Percentiles rank a stretch among this genome's conserved stretches.
These are phyloP conservation scores for Solenodon paradoxus DNA, from an alignment of 2,113 vertebrate genomes.

Conservation along the genomic window DNA sequence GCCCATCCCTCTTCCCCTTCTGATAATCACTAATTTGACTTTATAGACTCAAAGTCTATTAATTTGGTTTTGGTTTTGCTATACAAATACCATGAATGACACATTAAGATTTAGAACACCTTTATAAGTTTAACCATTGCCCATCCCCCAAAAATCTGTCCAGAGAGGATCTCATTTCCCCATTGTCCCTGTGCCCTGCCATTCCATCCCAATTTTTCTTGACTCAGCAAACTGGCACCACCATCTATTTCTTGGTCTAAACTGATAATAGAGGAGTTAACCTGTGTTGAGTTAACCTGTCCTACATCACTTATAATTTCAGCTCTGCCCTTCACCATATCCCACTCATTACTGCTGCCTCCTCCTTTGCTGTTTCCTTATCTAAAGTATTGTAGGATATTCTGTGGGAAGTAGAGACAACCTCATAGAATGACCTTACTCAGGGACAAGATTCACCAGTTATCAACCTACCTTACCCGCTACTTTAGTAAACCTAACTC, in stretches of 20 bases:
- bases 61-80: no score
- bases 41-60: no score
- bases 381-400: not conserved
- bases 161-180: not conserved
- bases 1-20: no score
- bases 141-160: not conserved
- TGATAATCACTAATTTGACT: no score
- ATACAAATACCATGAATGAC: no score
- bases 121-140: no score
- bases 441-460: not conserved
- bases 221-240: not conserved
- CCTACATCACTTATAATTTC: not conserved
- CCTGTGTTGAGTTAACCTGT: not conserved
- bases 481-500: not conserved
- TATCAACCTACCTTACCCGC: not conserved
- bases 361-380: not conserved
- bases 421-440: not conserved
- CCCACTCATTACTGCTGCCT: not conserved
- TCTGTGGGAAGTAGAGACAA: not conserved
- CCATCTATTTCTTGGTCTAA: not conserved
- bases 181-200: not conserved
- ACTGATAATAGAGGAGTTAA: not conserved
- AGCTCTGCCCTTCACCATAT: not conserved
- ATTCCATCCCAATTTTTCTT: not conserved
- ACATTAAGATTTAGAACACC: no score